Evolutionary conservation across 2,888 invertebrate genomes (phyloP).

Genomic region (Oscheius sp.): DNA sequence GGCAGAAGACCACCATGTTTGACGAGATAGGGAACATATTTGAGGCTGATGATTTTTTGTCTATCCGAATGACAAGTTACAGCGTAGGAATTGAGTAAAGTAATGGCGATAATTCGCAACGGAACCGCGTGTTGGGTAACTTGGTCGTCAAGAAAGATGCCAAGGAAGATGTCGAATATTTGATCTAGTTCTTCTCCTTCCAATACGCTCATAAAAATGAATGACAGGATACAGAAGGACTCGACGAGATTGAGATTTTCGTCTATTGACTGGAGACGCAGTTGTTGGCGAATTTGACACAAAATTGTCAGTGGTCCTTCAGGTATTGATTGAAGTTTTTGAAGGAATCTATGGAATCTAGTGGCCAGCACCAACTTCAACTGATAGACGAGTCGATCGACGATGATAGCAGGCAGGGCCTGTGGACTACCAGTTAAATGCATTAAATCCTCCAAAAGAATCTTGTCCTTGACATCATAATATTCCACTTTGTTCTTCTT

Average conservation of each 20-base stretch:
- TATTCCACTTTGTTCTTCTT: background rate
- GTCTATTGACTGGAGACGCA: background rate
- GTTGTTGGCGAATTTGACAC: background rate
- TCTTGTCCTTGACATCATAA: constrained; percentile 5
- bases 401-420: background rate
- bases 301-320: background rate
- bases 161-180: constrained; percentile 31
- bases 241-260: constrained; percentile 5
- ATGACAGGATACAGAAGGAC: constrained; percentile 10
- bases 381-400: background rate
- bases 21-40: background rate
- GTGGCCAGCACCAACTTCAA: constrained; percentile 14
- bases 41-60: background rate
- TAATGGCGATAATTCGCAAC: constrained; percentile 2
- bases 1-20: constrained; percentile 15
- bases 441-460: constrained; percentile 7
- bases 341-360: background rate
- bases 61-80: constrained; percentile 2
- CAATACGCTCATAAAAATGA: constrained; percentile 6
- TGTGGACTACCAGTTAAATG: background rate
- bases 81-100: constrained; percentile 16
- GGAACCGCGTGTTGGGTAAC: background rate
- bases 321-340: background rate
- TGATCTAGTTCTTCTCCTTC: constrained; percentile 30
- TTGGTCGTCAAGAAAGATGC: constrained; percentile 36